Conservation (phyloP, 2,888 invertebrate species). For the Limnephilus marmoratus region DNA sequence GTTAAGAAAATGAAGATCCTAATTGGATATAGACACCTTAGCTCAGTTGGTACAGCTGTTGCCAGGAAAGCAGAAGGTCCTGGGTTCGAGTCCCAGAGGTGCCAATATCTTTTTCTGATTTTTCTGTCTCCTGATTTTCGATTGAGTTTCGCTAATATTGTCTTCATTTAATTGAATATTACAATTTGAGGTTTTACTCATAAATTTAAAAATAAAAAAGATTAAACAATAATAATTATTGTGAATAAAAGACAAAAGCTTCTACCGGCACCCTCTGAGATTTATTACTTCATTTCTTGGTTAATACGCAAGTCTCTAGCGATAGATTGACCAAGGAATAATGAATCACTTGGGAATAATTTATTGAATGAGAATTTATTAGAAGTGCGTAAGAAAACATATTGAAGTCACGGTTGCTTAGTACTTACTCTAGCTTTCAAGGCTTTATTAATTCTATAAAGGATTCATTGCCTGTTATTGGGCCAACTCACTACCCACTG, state of each 20-base stretch:
- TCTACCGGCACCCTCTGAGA: not conserved
- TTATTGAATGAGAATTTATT: slow-evolving; percentile 7
- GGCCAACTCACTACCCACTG: not conserved
- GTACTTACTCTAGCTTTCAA: not conserved
- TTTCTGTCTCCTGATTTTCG: no score
- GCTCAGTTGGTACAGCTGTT: no score
- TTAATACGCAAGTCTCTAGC: not conserved
- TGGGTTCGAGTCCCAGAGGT: no score
- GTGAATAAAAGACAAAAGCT: not conserved
- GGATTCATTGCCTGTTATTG: not conserved
- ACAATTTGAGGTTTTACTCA: no score
- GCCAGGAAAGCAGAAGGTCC: no score
- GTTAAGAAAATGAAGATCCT: no score
- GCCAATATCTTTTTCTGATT: no score
- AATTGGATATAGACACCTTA: no score
- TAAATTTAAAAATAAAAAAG: no score
- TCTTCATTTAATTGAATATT: no score
- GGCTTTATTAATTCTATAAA: not conserved
- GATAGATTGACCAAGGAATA: not conserved
- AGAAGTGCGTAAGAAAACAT: not conserved
- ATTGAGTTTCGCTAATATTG: no score
- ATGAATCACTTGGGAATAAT: not conserved
- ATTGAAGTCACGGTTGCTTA: not conserved
- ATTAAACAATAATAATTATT: not conserved
- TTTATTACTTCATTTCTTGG: not conserved